Conservation (phyloP, 2,113 vertebrate species). For the Bettongia penicillata region DNA sequence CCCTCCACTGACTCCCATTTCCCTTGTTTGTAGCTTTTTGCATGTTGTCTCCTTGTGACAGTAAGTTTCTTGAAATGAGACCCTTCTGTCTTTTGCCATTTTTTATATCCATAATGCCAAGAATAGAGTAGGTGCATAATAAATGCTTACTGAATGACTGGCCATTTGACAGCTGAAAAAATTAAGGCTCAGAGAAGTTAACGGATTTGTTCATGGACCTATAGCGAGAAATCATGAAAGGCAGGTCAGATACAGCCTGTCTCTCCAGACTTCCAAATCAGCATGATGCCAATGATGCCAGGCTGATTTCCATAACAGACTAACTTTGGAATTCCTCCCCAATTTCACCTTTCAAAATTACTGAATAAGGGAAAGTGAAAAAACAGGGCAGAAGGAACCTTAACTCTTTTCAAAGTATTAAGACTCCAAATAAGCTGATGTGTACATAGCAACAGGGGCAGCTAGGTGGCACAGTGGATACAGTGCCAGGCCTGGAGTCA, state of each 20-base stretch:
- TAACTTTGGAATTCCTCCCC: neutral
- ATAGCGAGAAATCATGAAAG: neutral
- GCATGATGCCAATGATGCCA: neutral
- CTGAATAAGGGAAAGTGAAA: neutral
- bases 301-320: neutral
- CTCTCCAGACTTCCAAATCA: neutral
- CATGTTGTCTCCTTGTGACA: too few relatives aligned
- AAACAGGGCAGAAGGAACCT: neutral
- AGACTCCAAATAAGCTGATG: neutral
- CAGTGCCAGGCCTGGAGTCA: neutral
- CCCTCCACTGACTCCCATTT: too few relatives aligned
- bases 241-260: too few relatives aligned
- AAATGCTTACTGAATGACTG: neutral
- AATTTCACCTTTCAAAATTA: neutral
- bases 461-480: neutral
- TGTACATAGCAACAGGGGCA: neutral
- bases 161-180: neutral
- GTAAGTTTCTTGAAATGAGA: too few relatives aligned
- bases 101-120: too few relatives aligned
- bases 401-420: neutral
- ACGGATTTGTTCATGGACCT: neutral
- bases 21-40: too few relatives aligned
- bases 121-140: neutral
- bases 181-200: neutral
- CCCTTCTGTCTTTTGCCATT: too few relatives aligned